phyloP scores from a whole-genome alignment of 2,113 vertebrate species.

The Panthera uncia region DNA sequence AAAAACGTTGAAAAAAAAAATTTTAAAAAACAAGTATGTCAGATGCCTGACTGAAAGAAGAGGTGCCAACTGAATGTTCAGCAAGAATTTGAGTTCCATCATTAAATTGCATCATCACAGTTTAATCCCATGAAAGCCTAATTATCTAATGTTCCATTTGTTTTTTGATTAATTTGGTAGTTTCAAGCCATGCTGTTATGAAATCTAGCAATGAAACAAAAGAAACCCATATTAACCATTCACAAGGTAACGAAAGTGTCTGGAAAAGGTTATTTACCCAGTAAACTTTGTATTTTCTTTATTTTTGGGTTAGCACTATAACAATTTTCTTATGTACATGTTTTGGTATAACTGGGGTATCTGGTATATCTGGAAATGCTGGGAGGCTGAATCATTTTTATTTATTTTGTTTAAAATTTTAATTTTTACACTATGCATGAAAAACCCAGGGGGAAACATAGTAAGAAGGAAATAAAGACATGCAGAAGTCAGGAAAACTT shows the following conservation, averaged over 20 bases:
- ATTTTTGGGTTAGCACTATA: slow-evolving; percentile 26
- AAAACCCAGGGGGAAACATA: slow-evolving; percentile 65
- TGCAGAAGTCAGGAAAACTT: slow-evolving; percentile 72
- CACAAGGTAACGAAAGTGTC: neutral
- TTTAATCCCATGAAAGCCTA: neutral
- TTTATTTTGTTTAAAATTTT: slow-evolving; percentile 54
- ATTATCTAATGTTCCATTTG: slow-evolving; percentile 5
- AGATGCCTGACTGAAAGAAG: neutral
- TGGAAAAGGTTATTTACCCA: neutral
- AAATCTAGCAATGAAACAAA: slow-evolving; percentile 38
- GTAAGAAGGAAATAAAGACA: slow-evolving; percentile 73
- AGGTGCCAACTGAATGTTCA: neutral
- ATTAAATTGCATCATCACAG: slow-evolving; percentile 3
- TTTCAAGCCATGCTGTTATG: neutral
- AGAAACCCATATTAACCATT: neutral
- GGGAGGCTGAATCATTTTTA: slow-evolving; percentile 10
- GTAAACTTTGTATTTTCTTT: slow-evolving; percentile 58
- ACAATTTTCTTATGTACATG: slow-evolving; percentile 54
- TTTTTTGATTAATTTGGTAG: slow-evolving; percentile 1
- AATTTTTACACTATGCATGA: slow-evolving; percentile 51
- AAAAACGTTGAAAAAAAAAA: too few species aligned
- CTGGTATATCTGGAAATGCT: neutral
- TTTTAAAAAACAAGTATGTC: too few species aligned
- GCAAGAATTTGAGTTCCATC: neutral
- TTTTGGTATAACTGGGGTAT: slow-evolving; percentile 21